Evolutionary conservation across 2,113 vertebrate species (phyloP).

Genomic region (Datnioides undecimradiatus): DNA sequence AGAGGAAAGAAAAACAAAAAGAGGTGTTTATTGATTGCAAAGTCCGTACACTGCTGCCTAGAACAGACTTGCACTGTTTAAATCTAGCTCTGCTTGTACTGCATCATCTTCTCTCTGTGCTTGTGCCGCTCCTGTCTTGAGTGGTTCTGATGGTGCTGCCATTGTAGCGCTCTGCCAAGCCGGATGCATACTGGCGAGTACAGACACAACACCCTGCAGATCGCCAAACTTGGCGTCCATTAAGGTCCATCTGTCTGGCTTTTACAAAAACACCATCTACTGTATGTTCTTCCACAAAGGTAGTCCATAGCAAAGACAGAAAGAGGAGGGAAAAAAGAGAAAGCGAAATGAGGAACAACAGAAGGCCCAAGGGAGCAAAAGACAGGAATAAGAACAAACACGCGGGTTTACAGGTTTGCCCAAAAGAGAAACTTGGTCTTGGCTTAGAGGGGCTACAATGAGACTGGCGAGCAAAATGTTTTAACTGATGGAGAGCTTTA

Average conservation of each 20-base stretch:
- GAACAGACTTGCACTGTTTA: constrained; percentile 64
- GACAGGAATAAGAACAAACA: constrained; percentile 27
- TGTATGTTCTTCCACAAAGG: constrained; percentile 53
- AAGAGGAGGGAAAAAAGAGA: background rate
- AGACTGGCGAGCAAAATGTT: constrained; percentile 12
- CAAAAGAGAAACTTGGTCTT: constrained; percentile 19
- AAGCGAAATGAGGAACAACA: constrained; percentile 11
- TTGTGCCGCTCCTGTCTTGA: constrained; percentile 50
- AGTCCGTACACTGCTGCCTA: constrained; percentile 52
- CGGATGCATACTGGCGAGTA: constrained; percentile 72
- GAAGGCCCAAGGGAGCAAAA: constrained; percentile 17
- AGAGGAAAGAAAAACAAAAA: constrained; percentile 54
- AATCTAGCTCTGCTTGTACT: constrained; percentile 47
- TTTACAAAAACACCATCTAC: constrained; percentile 66
- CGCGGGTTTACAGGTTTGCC: background rate
- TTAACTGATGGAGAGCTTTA: constrained; percentile 15
- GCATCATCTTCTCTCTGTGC: constrained; percentile 45
- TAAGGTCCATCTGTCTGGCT: constrained; percentile 81
- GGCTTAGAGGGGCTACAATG: background rate
- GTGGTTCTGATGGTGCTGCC: constrained; percentile 52
- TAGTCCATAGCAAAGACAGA: constrained; percentile 18
- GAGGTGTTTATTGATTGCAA: constrained; percentile 74
- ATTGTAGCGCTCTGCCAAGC: constrained; percentile 64
- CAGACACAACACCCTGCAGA: constrained; percentile 76
- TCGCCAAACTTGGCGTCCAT: constrained; percentile 76